These are phyloP conservation scores for Aproaerema taeniolella DNA, from an alignment of 2,888 invertebrate species.

Conservation along the genomic window DNA sequence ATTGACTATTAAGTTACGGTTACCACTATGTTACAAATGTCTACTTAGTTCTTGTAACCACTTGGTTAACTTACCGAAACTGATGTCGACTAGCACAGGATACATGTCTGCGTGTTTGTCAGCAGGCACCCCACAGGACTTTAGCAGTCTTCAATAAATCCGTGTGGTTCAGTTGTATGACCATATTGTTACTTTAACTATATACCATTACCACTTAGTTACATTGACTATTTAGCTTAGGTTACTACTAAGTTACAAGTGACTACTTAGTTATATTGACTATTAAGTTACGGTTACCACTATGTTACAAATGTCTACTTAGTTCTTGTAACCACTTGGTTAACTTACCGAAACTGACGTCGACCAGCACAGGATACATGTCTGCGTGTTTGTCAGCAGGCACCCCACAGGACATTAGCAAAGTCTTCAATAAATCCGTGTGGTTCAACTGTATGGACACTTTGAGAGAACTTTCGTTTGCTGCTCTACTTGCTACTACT, in stretches of 20 bases:
- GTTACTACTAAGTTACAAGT: too few species aligned
- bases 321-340: too few species aligned
- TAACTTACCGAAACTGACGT: conserved; percentile 48
- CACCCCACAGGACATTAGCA: conserved; percentile 88
- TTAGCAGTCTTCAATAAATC: conserved; percentile 85
- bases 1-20: too few species aligned
- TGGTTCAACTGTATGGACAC: conserved; percentile 86
- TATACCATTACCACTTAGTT: too few species aligned
- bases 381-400: conserved; percentile 78
- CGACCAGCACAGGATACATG: conserved; percentile 54
- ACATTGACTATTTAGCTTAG: too few species aligned
- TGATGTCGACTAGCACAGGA: conserved; percentile 55
- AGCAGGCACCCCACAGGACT: conserved; percentile 87
- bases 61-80: conserved; percentile 43
- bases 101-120: conserved; percentile 70
- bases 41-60: too few species aligned
- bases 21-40: too few species aligned
- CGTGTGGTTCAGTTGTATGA: too few species aligned
- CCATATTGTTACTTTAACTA: too few species aligned
- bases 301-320: too few species aligned
- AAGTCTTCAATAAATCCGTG: conserved; percentile 83
- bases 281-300: too few species aligned
- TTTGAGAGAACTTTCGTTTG: conserved; percentile 62
- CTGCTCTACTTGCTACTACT: conserved; percentile 81
- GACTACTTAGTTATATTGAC: too few species aligned